A percentile compares a stretch with the other conserved stretches of the same genome.
Evolutionary conservation across 2,888 invertebrate genomes (phyloP).

Genomic region (Gordius sp.): DNA sequence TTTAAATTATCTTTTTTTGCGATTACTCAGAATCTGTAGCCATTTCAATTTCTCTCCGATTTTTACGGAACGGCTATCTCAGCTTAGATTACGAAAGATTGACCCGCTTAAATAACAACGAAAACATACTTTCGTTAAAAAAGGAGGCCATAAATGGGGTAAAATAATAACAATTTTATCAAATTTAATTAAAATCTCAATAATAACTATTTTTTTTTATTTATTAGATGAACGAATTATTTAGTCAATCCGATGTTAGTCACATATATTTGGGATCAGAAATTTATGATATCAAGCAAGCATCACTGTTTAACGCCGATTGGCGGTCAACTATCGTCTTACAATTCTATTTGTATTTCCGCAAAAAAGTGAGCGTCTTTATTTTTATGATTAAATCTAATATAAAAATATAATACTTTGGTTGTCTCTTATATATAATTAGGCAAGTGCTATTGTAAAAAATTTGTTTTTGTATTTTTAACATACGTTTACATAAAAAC

Average conservation of each 20-base stretch:
- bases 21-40: too few relatives aligned
- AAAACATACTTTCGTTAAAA: neutral
- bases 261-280: neutral
- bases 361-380: neutral
- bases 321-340: neutral
- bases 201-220: constrained; percentile 6
- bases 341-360: neutral
- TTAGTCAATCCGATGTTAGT: neutral
- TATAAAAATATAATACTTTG: too few relatives aligned
- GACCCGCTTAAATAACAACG: neutral
- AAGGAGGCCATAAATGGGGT: neutral
- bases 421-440: too few relatives aligned
- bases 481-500: too few relatives aligned
- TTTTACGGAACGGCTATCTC: neutral
- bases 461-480: too few relatives aligned
- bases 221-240: constrained; percentile 9
- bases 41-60: neutral
- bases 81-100: neutral
- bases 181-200: neutral
- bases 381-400: too few relatives aligned
- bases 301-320: neutral
- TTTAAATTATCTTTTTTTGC: too few relatives aligned
- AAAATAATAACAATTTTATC: neutral
- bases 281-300: neutral
- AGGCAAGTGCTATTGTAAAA: too few relatives aligned